A percentile compares a stretch with the other conserved stretches of the same genome.
phyloP scores from a whole-genome alignment of 2,888 invertebrate species.

The Trachelus troglodyta region DNA sequence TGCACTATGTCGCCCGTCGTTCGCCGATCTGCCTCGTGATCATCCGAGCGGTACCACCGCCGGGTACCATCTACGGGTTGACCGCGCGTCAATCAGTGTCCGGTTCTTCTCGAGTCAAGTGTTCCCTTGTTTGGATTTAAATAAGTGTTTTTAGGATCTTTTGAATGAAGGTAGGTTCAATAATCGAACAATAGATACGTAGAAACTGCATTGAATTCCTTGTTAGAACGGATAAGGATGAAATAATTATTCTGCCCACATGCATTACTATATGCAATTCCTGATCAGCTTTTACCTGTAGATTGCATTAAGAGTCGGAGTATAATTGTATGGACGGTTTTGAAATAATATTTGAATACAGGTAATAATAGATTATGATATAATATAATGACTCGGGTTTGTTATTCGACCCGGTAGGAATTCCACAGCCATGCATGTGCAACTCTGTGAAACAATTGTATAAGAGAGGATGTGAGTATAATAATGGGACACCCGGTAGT shows the following conservation, averaged over 20 bases:
- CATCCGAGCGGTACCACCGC: constrained; percentile 2
- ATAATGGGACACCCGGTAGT: not conserved
- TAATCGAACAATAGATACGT: not conserved
- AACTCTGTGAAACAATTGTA: not conserved
- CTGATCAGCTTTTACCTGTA: not conserved
- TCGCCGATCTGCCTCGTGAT: not conserved
- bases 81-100: not conserved
- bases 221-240: not conserved
- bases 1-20: not conserved
- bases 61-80: constrained; percentile 2
- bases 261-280: not conserved
- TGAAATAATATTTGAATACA: not conserved
- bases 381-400: not conserved
- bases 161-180: not conserved
- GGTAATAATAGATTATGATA: not conserved
- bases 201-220: not conserved
- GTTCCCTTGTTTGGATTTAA: not conserved
- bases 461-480: not conserved
- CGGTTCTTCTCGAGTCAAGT: not conserved
- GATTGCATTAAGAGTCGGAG: not conserved
- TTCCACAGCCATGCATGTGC: not conserved
- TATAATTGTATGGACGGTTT: not conserved
- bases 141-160: not conserved
- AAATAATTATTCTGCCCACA: not conserved
- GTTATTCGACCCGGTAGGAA: not conserved